Evolutionary conservation across 2,888 invertebrate genomes (phyloP), one percentile per base, ranked within the genome.

Genomic region (Gortyna flavago): DNA sequence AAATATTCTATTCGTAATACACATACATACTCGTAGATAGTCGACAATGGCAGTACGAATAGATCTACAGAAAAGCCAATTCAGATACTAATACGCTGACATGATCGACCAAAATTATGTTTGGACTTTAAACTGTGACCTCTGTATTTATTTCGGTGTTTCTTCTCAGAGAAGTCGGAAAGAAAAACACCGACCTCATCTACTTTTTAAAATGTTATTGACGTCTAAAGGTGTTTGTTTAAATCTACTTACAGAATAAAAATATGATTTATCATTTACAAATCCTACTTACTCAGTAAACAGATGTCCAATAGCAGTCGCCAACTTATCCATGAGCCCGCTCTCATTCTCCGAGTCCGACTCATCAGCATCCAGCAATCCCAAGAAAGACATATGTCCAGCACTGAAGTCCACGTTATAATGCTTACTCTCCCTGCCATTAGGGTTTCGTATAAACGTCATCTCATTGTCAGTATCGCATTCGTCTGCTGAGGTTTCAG

Each of bases 341-440:
- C 97, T 97, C 87, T 98, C 98, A 88, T 98, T 98, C 86, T 98
- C 98, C 0, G 98, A 98, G 90, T 98, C 98, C 0, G 98, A 98
- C 81, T 98, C 98, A 77, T 98, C 98, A 21, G 96, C 93, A 87
- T 97, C 97, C 95, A 90, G 93, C 70, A 93, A 96, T 88, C 92
- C 93, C 25, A 96, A 76, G 68, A 97, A 97, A 0, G 97, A 96
- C 91, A 97, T 93, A 84, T 96, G 97, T 13, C 97, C 96, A 38
- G 92, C 91, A 65, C 90, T 96, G 89, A 90, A 97, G 89, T 92
- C 97, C 75, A 93, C 93, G 80, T 91, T 92, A 81, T 93, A 92
- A 62, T 92, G 92, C 78, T 94, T 94, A 72, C 88, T 93, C 65
- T 94, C 94, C 16, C 91, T 90, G 0, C 94, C 95, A 65, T 93